Evolutionary conservation across 2,797 vertebrate species (phyloP), one percentile per base, ranked within the genome.

Genomic region (Halcyon chelicuti): DNA sequence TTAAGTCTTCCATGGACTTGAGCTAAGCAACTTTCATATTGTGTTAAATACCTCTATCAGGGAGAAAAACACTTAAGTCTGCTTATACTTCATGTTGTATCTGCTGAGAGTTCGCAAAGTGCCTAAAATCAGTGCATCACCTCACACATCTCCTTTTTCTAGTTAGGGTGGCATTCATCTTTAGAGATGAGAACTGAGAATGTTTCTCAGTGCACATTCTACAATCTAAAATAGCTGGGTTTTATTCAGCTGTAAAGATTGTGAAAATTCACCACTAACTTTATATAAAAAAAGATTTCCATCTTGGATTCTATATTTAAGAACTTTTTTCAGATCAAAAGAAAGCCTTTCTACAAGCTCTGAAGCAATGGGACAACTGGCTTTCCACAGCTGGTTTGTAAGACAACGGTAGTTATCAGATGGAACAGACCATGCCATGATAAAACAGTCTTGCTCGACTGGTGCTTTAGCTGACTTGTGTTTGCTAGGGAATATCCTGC

Each of bases 221-320:
- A 6, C 0, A 0, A 20, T 72, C 9, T 54, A 12, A 71, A 75
- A 21, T 28, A 54, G 1, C 25, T 54, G 1, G 2, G 33, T 61
- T 12, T 25, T 90, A 13, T 67, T 92, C 37, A 37, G 6, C 66
- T 78, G 39, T 26, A 47, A 89, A 84, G 21, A 77, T 58, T 18
- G 21, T 47, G 33, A 92, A 80, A 65, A 61, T 13, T 44, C 14
- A 58, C 17, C 2, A 10, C 14, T 31, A 11, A 16, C 62, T 79
- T 44, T 57, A 39, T 18, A 18, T 62, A 60, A 42, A 28, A 23
- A 25, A 55, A 25, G 11, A 8, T 2, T 29, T 22, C 20, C 7
- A 20, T 40, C 11, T 29, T 2, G 3, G 3, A 35, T 14, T 51
- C 52, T 61, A 0, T 35, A 63, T 16, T 54, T 66, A 73, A 39